Evolutionary conservation across 2,797 vertebrate genomes (phyloP).

Genomic region (Chrosomus eos): DNA sequence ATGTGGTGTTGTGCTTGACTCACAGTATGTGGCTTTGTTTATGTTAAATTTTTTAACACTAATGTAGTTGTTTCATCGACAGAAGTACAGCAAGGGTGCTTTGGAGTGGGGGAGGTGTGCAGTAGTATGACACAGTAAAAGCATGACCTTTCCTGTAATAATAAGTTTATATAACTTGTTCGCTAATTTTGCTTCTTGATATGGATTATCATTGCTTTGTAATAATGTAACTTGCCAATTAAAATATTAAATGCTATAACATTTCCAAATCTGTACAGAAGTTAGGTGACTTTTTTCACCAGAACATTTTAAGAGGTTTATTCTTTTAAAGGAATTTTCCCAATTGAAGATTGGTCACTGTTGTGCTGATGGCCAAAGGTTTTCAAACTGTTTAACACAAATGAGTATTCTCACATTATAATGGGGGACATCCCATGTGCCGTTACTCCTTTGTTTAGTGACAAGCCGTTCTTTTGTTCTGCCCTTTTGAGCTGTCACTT

Average conservation of each 20-base stretch:
- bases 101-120: slow-evolving; percentile 3
- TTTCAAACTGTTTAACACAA: slow-evolving; percentile 19
- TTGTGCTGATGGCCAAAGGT: slow-evolving; percentile 8
- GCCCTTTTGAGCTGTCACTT: slow-evolving; percentile 3
- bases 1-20: slow-evolving; percentile 14
- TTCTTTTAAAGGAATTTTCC: background rate
- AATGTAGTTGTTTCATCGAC: slow-evolving; percentile 19
- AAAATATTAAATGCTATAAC: background rate
- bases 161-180: background rate
- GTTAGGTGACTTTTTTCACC: too few species aligned
- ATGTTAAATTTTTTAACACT: slow-evolving; percentile 32
- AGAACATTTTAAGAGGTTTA: background rate
- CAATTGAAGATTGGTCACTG: background rate
- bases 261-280: background rate
- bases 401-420: slow-evolving; percentile 44
- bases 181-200: background rate
- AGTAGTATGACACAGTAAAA: background rate
- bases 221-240: background rate
- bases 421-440: slow-evolving; percentile 20
- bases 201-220: background rate
- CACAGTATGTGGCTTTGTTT: slow-evolving; percentile 23
- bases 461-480: slow-evolving; percentile 33
- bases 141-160: background rate
- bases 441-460: slow-evolving; percentile 16
- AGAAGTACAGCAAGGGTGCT: background rate